Evolutionary conservation across 1,140 invertebrate species (phyloP).

Genomic region (Drosophila tsacasi): DNA sequence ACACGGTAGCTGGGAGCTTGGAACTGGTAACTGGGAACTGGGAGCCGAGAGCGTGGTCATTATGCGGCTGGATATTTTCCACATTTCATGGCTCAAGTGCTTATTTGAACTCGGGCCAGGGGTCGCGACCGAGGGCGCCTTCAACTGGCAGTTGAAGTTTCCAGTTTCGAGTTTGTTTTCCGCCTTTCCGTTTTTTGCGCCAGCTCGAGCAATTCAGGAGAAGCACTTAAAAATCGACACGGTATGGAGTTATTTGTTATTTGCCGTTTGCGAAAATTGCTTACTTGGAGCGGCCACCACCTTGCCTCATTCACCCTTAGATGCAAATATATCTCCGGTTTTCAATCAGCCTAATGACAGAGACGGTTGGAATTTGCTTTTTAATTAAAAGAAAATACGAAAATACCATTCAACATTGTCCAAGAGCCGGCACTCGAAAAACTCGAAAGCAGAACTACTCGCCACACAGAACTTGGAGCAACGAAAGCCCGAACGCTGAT

Average conservation of each 20-base stretch:
- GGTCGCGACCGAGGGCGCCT: slow-evolving; percentile 34
- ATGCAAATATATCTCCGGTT: slow-evolving; percentile 39
- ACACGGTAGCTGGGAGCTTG: not conserved
- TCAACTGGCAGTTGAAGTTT: slow-evolving; percentile 53
- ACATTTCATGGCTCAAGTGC: slow-evolving; percentile 75
- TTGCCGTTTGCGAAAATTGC: slow-evolving; percentile 73
- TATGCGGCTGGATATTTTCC: slow-evolving; percentile 78
- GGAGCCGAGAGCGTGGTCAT: slow-evolving; percentile 56
- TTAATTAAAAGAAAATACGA: slow-evolving; percentile 83
- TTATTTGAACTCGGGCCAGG: slow-evolving; percentile 58
- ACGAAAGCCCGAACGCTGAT: slow-evolving; percentile 29
- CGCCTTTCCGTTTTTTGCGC: slow-evolving; percentile 19
- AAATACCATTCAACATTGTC: slow-evolving; percentile 65
- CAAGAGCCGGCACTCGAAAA: slow-evolving; percentile 69
- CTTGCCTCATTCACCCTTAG: not conserved
- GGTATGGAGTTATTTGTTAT: slow-evolving; percentile 78
- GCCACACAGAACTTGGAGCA: slow-evolving; percentile 28
- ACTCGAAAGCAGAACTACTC: slow-evolving; percentile 49
- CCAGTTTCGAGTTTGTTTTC: slow-evolving; percentile 43
- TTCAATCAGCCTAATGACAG: slow-evolving; percentile 82
- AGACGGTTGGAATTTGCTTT: slow-evolving; percentile 72
- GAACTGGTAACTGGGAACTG: not conserved
- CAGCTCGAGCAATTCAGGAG: slow-evolving; percentile 48
- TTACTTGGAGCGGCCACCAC: slow-evolving; percentile 61
- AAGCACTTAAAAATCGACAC: slow-evolving; percentile 82